These are phyloP conservation scores for Adineta ricciae DNA, from an alignment of 2,888 invertebrate genomes.

Conservation along the genomic window DNA sequence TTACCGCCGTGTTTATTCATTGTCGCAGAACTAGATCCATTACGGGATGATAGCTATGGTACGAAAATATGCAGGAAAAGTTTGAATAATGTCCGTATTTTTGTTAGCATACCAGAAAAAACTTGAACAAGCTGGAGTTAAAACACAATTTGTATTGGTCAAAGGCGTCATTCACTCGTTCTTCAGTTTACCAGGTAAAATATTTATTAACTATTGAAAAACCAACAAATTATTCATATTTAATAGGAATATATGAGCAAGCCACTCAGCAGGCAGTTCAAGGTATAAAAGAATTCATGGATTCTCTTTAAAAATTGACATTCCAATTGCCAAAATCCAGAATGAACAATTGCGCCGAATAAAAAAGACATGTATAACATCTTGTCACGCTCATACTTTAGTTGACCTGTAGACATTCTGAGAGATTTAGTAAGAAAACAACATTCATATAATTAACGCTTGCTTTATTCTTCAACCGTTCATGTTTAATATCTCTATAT, in stretches of 20 bases:
- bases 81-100: not conserved
- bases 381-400: too few species aligned
- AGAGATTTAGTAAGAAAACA: not conserved
- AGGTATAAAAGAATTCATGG: not conserved
- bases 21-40: slow-evolving; percentile 43
- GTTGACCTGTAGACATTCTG: too few species aligned
- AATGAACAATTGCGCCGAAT: too few species aligned
- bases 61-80: not conserved
- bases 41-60: slow-evolving; percentile 44
- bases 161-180: slow-evolving; percentile 36
- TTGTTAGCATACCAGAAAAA: slow-evolving; percentile 35
- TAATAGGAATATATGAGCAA: not conserved
- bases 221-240: not conserved
- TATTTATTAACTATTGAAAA: not conserved
- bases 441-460: not conserved
- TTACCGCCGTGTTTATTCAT: slow-evolving; percentile 43
- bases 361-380: too few species aligned
- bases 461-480: not conserved
- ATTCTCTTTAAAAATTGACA: not conserved
- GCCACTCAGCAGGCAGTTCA: not conserved
- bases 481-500: not conserved
- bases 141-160: slow-evolving; percentile 33
- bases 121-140: slow-evolving; percentile 34
- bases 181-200: slow-evolving; percentile 30
- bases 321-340: too few species aligned